phyloP scores from a whole-genome alignment of 2,113 vertebrate genomes.

The Sinocyclocheilus grahami region DNA sequence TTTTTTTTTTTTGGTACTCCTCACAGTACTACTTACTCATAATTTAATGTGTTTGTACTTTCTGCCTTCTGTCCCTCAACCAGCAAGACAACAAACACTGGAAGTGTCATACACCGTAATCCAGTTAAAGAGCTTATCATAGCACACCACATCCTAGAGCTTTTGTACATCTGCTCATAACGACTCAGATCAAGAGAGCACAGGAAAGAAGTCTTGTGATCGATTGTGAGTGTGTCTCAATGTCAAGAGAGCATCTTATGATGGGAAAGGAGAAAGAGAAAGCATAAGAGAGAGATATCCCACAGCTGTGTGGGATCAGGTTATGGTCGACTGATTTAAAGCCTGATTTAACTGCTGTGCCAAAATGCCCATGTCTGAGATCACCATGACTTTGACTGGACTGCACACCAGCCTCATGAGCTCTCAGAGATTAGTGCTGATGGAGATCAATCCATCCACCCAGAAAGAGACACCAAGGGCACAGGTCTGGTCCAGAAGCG shows the following conservation, averaged over 20 bases:
- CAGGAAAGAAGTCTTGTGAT: constrained; percentile 1
- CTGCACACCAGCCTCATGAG: neutral
- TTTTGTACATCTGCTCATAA: neutral
- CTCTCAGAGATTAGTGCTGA: neutral
- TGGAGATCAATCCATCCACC: constrained; percentile 1
- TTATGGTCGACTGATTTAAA: constrained; percentile 1
- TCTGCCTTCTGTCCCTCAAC: constrained; percentile 40
- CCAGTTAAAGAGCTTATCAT: constrained; percentile 47
- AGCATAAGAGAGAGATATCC: neutral
- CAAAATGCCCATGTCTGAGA: constrained; percentile 64
- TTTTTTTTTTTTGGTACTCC: too few relatives aligned
- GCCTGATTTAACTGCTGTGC: constrained; percentile 30
- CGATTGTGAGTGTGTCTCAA: constrained; percentile 7
- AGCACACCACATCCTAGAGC: constrained; percentile 21
- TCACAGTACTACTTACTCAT: too few relatives aligned
- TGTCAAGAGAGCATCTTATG: constrained; percentile 19
- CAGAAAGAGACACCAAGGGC: constrained; percentile 9
- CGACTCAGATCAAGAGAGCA: neutral
- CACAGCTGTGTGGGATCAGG: constrained; percentile 20
- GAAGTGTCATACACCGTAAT: constrained; percentile 58
- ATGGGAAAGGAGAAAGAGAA: neutral
- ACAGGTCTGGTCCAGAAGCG: neutral
- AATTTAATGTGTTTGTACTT: neutral
- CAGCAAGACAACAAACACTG: constrained; percentile 73
- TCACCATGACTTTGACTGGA: constrained; percentile 22